Percentiles rank a stretch among this genome's conserved stretches.
Conservation (phyloP, 1,140 invertebrate genomes). For the Chlorops oryzae region DNA sequence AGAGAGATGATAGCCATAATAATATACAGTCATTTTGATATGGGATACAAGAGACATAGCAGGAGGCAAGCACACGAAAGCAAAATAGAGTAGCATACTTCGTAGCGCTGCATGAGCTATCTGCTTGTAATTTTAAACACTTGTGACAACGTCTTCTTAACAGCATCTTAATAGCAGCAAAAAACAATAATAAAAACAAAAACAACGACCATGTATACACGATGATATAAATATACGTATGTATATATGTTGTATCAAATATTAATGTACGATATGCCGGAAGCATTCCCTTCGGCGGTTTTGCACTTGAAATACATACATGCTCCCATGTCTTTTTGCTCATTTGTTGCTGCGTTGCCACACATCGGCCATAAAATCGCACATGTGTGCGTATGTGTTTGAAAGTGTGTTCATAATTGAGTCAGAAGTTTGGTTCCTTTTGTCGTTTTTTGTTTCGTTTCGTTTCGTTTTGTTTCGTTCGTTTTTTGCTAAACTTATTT, state of each 20-base stretch:
- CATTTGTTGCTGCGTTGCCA: conserved; percentile 4
- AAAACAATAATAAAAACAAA: neutral
- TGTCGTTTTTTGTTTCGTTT: no score
- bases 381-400: no score
- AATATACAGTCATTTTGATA: no score
- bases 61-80: neutral
- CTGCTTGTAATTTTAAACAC: conserved; percentile 45
- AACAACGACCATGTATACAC: no score
- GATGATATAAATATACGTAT: no score
- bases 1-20: conserved; percentile 6
- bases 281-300: neutral
- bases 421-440: no score
- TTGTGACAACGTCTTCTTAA: conserved; percentile 32
- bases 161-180: neutral
- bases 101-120: neutral
- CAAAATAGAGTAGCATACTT: conserved; percentile 8
- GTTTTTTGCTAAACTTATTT: no score
- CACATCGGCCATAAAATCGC: no score
- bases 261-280: conserved; percentile 6
- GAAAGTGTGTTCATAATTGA: no score
- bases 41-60: neutral
- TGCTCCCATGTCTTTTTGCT: neutral
- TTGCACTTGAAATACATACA: neutral
- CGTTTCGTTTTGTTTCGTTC: no score
- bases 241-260: no score